phyloP scores from a whole-genome alignment of 2,113 vertebrate species.

The Xenopus borealis region DNA sequence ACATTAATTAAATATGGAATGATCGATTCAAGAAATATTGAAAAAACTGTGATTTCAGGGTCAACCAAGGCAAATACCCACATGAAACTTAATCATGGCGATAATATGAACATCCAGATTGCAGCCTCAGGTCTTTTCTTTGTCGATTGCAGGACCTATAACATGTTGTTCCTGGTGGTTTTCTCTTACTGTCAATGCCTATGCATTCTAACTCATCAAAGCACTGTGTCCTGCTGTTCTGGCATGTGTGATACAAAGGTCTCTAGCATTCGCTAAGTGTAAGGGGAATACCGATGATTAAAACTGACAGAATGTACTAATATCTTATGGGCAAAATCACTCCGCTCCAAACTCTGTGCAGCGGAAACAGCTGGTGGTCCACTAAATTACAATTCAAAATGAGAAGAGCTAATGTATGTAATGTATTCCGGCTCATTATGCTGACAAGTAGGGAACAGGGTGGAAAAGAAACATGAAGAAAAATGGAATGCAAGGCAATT shows the following conservation, averaged over 20 bases:
- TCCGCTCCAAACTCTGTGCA: conserved; percentile 14
- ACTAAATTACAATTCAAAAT: conserved; percentile 35
- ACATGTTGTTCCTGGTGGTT: conserved; percentile 15
- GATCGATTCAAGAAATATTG: background rate
- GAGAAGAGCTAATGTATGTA: conserved; percentile 3
- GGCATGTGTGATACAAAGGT: conserved; percentile 34
- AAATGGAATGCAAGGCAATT: background rate
- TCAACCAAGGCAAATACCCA: background rate
- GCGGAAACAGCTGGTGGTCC: conserved; percentile 39
- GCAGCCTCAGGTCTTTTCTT: conserved; percentile 16
- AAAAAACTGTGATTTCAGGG: background rate
- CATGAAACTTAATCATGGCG: background rate
- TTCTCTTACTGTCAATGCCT: conserved; percentile 23
- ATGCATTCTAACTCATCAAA: conserved; percentile 9
- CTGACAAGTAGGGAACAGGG: conserved; percentile 19
- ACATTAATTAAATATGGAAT: too few species aligned
- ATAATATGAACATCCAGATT: conserved; percentile 20
- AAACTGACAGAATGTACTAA: conserved; percentile 45
- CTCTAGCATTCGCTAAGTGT: conserved; percentile 18
- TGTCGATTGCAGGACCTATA: conserved; percentile 15
- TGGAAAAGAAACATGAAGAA: conserved; percentile 1
- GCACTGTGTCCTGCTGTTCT: conserved; percentile 17
- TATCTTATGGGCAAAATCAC: conserved; percentile 39
- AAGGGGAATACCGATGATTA: conserved; percentile 31
- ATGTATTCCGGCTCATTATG: conserved; percentile 20